Base-by-base conservation (phyloP, 2,888 invertebrate species). In the Julus scanicus region DNA sequence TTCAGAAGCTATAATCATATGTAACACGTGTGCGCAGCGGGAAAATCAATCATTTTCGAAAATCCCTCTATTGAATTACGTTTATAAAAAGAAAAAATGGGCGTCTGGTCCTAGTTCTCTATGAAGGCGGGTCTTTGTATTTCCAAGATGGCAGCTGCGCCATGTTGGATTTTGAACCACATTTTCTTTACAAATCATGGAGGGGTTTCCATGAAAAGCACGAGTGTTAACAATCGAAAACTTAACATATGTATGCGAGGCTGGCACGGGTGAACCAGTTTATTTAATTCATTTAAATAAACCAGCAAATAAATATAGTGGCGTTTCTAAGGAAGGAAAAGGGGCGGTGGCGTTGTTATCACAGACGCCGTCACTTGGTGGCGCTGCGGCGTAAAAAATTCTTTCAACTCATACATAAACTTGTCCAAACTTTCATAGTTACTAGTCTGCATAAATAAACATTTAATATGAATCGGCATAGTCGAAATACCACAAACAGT, bases 71-170 rank as follows among this genome's bases (percentile, higher is more conserved):
- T 63, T 63, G 63, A 63, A 63, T 63, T 63, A 63, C n/a, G n/a
- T 63, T 63, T n/a, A 20, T n/a, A 63, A n/a, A 63, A 63, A 63
- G 17, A 57, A 57, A 17, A 17, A 17, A 20, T n/a, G 63, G 20
- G 20, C 3, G 63, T 20, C n/a, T 63, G 20, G 63, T 2, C 20
- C 63, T 63, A 8, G 20, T 6, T 63, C 63, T 17, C 6, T 63
- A 63, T 63, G n/a, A 63, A 63, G 63, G 63, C 63, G 8, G 6
- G n/a, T 63, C 63, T 63, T 63, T 63, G 63, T 63, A 17, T 63
- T 63, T n/a, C n/a, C 63, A 63, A 63, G n/a, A n/a, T 63, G 63
- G 63, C 63, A 63, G 63, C 63, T 63, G 63, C 63, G n/a, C 63
- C 63, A 63, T 63, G 63, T 63, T 63, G 63, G 17, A 63, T 63